These are phyloP conservation scores for Aphaenogaster floridana DNA, from an alignment of 1,140 invertebrate species.

Conservation along the genomic window DNA sequence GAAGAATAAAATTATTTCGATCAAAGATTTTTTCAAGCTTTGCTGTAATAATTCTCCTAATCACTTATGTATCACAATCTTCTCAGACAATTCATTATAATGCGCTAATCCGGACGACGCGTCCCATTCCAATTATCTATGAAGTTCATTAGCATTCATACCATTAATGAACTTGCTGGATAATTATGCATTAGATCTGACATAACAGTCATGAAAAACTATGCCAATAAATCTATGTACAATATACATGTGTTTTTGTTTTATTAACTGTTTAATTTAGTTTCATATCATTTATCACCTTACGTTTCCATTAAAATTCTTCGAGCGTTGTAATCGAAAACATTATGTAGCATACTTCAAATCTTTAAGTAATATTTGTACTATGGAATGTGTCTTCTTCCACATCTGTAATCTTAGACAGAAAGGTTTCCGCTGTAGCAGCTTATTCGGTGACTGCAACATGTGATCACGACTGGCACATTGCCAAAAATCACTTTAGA, in stretches of 20 bases:
- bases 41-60: neutral
- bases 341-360: conserved; percentile 1
- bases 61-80: neutral
- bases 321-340: conserved; percentile 26
- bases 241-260: neutral
- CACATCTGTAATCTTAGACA: neutral
- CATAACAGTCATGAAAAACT: neutral
- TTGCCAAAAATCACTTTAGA: conserved; percentile 28
- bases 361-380: conserved; percentile 19
- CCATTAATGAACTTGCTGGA: neutral
- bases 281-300: neutral
- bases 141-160: conserved; percentile 12
- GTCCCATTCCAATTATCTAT: conserved; percentile 1
- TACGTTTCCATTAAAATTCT: conserved; percentile 59
- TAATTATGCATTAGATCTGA: conserved; percentile 16
- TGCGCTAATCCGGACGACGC: neutral
- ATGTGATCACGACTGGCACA: conserved; percentile 23
- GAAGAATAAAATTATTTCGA: neutral
- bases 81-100: conserved; percentile 15
- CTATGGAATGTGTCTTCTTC: neutral
- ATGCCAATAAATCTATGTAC: conserved; percentile 4
- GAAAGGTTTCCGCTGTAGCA: conserved; percentile 14
- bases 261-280: conserved; percentile 19
- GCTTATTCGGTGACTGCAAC: conserved; percentile 22
- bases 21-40: neutral